Evolutionary conservation across 2,797 vertebrate species (phyloP).

Genomic region (Anguilla obscura): DNA sequence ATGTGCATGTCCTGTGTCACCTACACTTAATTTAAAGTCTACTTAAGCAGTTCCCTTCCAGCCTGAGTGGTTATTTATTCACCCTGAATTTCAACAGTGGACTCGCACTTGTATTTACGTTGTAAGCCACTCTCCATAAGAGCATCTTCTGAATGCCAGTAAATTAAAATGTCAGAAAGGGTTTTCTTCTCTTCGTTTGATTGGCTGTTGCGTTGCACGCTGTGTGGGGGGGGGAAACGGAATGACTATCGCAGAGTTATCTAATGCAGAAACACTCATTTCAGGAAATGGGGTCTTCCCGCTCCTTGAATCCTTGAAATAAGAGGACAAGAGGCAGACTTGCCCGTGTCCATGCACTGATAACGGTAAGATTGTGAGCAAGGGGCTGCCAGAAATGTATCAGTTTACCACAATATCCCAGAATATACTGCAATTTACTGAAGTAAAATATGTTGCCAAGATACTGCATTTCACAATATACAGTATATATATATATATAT

Average conservation of each 20-base stretch:
- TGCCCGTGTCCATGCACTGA: not conserved
- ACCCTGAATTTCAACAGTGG: not conserved
- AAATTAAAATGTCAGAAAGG: not conserved
- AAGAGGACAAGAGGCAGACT: slow-evolving; percentile 6
- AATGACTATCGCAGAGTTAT: not conserved
- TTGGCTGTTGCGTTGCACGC: not conserved
- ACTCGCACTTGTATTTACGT: not conserved
- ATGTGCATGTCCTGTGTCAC: not conserved
- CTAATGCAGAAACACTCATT: slow-evolving; percentile 7
- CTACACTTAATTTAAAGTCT: not conserved
- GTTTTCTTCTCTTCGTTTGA: not conserved
- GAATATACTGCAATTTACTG: not conserved
- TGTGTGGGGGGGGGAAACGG: not conserved
- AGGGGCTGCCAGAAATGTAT: not conserved
- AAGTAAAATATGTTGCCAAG: not conserved
- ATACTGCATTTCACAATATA: not conserved
- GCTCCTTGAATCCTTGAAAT: slow-evolving; percentile 17
- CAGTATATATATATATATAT: not conserved
- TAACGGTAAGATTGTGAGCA: not conserved
- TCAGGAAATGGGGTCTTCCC: slow-evolving; percentile 27
- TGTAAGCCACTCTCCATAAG: not conserved
- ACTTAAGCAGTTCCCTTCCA: not conserved
- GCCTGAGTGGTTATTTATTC: not conserved
- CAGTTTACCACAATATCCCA: not conserved
- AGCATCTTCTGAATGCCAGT: not conserved